A percentile compares a stretch with the other conserved stretches of the same genome.
phyloP scores from a whole-genome alignment of 2,797 vertebrate genomes.

The Holocentrus rufus region DNA sequence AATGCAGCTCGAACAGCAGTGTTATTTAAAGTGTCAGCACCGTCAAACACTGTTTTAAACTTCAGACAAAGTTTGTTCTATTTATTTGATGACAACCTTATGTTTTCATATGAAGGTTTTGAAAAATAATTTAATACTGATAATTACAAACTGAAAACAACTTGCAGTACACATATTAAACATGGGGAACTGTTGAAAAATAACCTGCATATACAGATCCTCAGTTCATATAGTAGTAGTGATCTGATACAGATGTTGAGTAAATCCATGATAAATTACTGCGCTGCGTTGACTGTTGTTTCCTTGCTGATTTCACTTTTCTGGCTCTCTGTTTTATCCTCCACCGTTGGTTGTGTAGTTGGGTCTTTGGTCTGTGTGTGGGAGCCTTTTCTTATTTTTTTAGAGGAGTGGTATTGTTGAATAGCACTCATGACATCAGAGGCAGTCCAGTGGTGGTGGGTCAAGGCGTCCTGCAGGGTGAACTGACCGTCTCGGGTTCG shows the following conservation, averaged over 20 bases:
- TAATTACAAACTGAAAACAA: background rate
- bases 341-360: background rate
- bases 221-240: too few species aligned
- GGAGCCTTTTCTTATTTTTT: constrained; percentile 21
- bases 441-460: constrained; percentile 85
- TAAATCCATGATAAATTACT: background rate
- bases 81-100: background rate
- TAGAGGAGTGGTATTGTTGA: constrained; percentile 52
- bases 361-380: constrained; percentile 4
- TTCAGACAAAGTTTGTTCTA: too few species aligned
- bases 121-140: background rate
- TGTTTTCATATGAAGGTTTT: background rate
- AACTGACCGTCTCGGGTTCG: constrained; percentile 89
- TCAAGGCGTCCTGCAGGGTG: constrained; percentile 85
- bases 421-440: constrained; percentile 81
- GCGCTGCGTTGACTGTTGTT: background rate
- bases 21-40: too few species aligned
- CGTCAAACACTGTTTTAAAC: too few species aligned
- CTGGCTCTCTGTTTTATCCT: background rate
- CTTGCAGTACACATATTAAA: background rate
- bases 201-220: too few species aligned
- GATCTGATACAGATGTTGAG: too few species aligned
- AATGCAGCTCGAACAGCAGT: background rate
- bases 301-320: constrained; percentile 9
- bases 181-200: background rate